These are phyloP conservation scores for Atherinosoma microstoma DNA, from an alignment of 2,797 vertebrate species.

Conservation along the genomic window DNA sequence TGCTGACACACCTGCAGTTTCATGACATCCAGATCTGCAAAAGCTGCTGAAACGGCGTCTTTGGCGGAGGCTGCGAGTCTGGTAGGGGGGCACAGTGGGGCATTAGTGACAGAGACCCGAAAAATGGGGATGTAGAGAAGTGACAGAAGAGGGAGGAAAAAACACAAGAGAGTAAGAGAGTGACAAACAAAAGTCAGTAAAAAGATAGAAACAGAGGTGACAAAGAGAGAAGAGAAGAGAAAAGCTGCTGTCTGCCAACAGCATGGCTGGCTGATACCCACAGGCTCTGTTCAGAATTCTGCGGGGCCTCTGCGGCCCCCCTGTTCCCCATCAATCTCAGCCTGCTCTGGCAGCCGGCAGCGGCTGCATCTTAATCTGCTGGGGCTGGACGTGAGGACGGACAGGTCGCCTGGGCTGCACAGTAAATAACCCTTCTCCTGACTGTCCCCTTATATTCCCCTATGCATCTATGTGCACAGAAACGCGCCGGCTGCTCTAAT, in stretches of 20 bases:
- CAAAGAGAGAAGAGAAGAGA: slow-evolving; percentile 47
- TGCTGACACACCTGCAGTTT: slow-evolving; percentile 73
- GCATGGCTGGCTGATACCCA: slow-evolving; percentile 50
- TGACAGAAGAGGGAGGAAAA: slow-evolving; percentile 31
- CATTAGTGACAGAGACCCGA: slow-evolving; percentile 58
- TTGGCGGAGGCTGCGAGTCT: slow-evolving; percentile 29
- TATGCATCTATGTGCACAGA: slow-evolving; percentile 39
- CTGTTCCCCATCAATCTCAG: slow-evolving; percentile 83
- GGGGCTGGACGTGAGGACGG: slow-evolving; percentile 80
- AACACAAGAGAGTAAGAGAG: slow-evolving; percentile 62
- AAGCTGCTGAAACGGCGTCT: slow-evolving; percentile 74
- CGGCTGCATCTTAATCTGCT: slow-evolving; percentile 80
- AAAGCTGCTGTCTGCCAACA: slow-evolving; percentile 53
- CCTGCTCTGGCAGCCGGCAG: slow-evolving; percentile 70
- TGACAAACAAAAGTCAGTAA: slow-evolving; percentile 47
- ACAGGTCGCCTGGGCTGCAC: slow-evolving; percentile 75
- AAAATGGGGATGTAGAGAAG: slow-evolving; percentile 56
- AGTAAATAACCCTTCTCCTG: slow-evolving; percentile 79
- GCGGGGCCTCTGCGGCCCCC: slow-evolving; percentile 75
- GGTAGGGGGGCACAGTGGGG: slow-evolving; percentile 34
- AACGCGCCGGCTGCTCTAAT: slow-evolving; percentile 17
- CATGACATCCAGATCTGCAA: slow-evolving; percentile 67
- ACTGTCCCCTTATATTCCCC: slow-evolving; percentile 68
- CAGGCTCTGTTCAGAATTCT: slow-evolving; percentile 81
- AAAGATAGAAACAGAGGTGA: slow-evolving; percentile 52